These are phyloP conservation scores for Pelobates cultripes DNA, from an alignment of 2,797 vertebrate species.

Conservation along the genomic window DNA sequence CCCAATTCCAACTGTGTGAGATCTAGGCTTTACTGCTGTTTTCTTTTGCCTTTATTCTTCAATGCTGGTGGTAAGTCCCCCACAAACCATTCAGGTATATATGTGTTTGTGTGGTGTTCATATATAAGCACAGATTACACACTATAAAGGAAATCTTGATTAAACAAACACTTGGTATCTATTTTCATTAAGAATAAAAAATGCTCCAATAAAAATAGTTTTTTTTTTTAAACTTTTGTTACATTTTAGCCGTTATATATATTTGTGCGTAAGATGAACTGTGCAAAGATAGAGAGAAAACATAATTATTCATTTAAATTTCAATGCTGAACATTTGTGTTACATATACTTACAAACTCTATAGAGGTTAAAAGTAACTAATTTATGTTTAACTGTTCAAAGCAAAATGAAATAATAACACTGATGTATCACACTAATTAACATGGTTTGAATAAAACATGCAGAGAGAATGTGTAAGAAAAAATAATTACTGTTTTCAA, in stretches of 20 bases:
- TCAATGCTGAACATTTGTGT: too few species aligned
- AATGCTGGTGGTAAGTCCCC: slow-evolving; percentile 83
- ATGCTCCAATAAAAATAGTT: too few species aligned
- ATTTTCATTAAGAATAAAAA: too few species aligned
- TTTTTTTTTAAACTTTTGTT: too few species aligned
- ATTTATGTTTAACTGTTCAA: background rate
- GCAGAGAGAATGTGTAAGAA: slow-evolving; percentile 29
- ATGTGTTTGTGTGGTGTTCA: background rate
- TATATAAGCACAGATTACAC: background rate
- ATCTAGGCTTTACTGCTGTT: slow-evolving; percentile 86
- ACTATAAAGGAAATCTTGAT: too few species aligned
- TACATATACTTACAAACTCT: background rate
- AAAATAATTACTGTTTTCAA: slow-evolving; percentile 46
- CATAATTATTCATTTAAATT: too few species aligned
- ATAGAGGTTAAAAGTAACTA: background rate
- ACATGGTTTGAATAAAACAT: slow-evolving; percentile 24
- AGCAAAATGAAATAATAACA: background rate
- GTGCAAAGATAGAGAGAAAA: background rate
- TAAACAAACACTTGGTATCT: too few species aligned
- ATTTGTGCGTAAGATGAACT: too few species aligned
- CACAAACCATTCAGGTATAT: slow-evolving; percentile 70
- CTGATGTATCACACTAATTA: background rate
- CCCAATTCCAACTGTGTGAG: slow-evolving; percentile 98
- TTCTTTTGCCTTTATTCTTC: slow-evolving; percentile 60
- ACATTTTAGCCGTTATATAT: too few species aligned